These are phyloP conservation scores for Chanos chanos DNA, from an alignment of 2,797 vertebrate genomes.

Conservation along the genomic window DNA sequence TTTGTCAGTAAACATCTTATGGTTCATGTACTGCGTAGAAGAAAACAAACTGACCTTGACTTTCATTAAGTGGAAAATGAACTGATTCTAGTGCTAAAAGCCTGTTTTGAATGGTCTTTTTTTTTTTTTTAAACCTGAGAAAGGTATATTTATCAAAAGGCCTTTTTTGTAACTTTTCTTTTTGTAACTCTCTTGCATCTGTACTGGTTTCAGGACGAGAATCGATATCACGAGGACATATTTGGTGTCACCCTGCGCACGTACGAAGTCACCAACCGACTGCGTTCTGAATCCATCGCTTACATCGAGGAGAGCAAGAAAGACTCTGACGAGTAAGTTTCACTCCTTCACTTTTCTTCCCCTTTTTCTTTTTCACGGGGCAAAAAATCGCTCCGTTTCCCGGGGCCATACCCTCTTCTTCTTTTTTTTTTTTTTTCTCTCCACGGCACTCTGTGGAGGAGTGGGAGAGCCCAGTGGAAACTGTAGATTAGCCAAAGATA, in stretches of 20 bases:
- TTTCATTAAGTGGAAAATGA: no score
- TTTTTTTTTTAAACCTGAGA: not conserved
- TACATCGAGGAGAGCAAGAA: constrained; percentile 98
- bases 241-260: constrained; percentile 97
- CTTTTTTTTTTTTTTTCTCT: not conserved
- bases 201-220: constrained; percentile 89
- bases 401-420: no score
- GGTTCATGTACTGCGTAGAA: no score
- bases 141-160: no score
- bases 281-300: constrained; percentile 97
- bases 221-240: constrained; percentile 97
- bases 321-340: constrained; percentile 89
- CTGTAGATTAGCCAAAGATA: constrained; percentile 47
- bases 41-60: no score
- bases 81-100: no score
- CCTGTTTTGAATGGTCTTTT: not conserved
- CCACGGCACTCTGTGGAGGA: constrained; percentile 8
- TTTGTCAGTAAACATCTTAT: no score
- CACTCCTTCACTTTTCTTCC: not conserved
- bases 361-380: not conserved
- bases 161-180: not conserved
- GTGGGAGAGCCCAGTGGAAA: constrained; percentile 47
- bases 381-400: no score
- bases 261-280: constrained; percentile 96
- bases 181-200: not conserved